These are phyloP conservation scores for Megalopta genalis DNA, from an alignment of 1,140 invertebrate species.

Conservation along the genomic window DNA sequence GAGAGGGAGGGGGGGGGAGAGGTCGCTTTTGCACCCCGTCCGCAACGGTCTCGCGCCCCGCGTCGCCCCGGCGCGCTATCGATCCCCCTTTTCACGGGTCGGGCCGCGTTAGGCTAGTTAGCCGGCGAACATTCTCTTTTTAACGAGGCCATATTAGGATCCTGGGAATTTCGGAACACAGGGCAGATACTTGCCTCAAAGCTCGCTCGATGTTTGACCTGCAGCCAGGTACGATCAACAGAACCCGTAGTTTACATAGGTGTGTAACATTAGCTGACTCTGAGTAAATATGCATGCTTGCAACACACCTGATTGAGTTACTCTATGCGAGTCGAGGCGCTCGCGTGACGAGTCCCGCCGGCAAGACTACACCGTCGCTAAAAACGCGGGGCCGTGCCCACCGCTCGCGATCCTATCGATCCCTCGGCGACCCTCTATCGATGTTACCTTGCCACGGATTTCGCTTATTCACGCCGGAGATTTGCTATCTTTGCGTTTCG, in stretches of 20 bases:
- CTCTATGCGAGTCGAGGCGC: slow-evolving; percentile 27
- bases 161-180: slow-evolving; percentile 33
- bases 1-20: too few species aligned
- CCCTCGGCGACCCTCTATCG: slow-evolving; percentile 5
- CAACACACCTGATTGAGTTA: slow-evolving; percentile 52
- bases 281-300: slow-evolving; percentile 70
- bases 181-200: slow-evolving; percentile 64
- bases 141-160: slow-evolving; percentile 44
- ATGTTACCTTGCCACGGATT: background rate
- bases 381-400: slow-evolving; percentile 49
- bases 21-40: too few species aligned
- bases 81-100: background rate
- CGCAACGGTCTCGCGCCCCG: too few species aligned
- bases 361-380: slow-evolving; percentile 52
- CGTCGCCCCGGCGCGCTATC: background rate
- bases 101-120: background rate
- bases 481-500: too few species aligned
- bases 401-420: background rate
- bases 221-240: slow-evolving; percentile 61
- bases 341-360: slow-evolving; percentile 66
- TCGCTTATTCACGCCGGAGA: too few species aligned
- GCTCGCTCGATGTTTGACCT: slow-evolving; percentile 67
- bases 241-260: slow-evolving; percentile 60
- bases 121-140: background rate
- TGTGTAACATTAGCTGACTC: slow-evolving; percentile 66